Percentiles rank a stretch among this genome's conserved stretches.
Evolutionary conservation across 2,888 invertebrate species (phyloP).

Genomic region (Nasonia oneida): DNA sequence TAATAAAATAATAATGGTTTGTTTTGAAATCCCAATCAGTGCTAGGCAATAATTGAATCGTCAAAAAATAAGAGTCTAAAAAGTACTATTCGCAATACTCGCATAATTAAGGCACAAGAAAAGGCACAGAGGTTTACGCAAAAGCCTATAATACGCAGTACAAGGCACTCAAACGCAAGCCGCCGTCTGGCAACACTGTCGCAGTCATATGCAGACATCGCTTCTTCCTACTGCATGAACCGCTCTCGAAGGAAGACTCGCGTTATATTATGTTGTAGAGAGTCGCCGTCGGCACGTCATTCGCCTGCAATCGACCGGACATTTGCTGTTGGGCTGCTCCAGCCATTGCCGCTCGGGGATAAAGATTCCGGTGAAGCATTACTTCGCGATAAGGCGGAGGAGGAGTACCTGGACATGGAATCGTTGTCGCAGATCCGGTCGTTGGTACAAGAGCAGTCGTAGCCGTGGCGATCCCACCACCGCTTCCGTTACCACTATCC

Average conservation of each 20-base stretch:
- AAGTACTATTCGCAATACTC: neutral
- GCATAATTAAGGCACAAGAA: slow-evolving; percentile 6
- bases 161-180: neutral
- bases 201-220: neutral
- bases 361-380: slow-evolving; percentile 68
- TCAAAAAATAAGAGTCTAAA: neutral
- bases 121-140: neutral
- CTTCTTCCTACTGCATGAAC: neutral
- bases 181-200: neutral
- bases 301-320: neutral
- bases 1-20: neutral
- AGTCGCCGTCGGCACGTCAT: neutral
- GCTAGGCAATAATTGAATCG: neutral
- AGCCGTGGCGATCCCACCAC: slow-evolving; percentile 27
- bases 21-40: neutral
- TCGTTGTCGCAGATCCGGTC: slow-evolving; percentile 28
- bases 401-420: slow-evolving; percentile 73
- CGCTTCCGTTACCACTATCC: slow-evolving; percentile 3
- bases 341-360: slow-evolving; percentile 61
- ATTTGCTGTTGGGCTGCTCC: slow-evolving; percentile 40
- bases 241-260: neutral
- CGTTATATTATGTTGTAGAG: neutral
- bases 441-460: slow-evolving; percentile 44
- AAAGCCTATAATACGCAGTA: neutral
- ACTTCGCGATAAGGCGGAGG: slow-evolving; percentile 77